Evolutionary conservation across 2,113 vertebrate genomes (phyloP), one percentile per base, ranked within the genome.

Genomic region (Tor tambroides): DNA sequence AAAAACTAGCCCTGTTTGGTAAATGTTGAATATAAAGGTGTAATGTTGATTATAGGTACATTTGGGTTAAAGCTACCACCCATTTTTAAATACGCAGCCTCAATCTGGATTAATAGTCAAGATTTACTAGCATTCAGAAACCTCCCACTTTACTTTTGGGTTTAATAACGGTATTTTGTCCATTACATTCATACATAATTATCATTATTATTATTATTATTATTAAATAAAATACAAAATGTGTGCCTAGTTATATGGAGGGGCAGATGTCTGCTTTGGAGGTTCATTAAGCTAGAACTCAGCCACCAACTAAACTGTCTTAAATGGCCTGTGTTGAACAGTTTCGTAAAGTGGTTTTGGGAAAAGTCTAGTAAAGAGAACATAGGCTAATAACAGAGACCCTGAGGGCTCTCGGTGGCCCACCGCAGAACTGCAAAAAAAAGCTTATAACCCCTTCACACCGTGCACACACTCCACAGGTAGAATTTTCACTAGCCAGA

Each of bases 401-500:
- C 67, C 46, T 56, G 15, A 74, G 49, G 82, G 46, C 19, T 72
- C 49, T 59, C 21, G 3, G 11, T 84, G 82, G 30, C 69, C 69
- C 69, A 56, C 15, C 67, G 12, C 21, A 54, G 67, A 15, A 11
- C 19, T 74, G 21, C 21, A 51, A 51, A 72, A 28, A 71, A 59
- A 59, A 15, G 15, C 74, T 81, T 61, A 72, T 71, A n/a, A 41
- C 82, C 65, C 35, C 46, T 72, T 81, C 59, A 83, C 79, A 75
- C 80, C 30, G 69, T 46, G 6, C 65, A 85, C 43, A 79, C 61
- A 76, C 81, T 82, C 81, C 71, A 51, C 84, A 84, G 88, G 63
- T 86, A 78, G 35, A 51, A 75, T 71, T 41, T 89, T 80, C n/a
- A 89, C 49, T 74, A 78, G 78, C 86, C 92, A 72, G 90, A 65